A percentile compares a stretch with the other conserved stretches of the same genome.
These are phyloP conservation scores for Sula dactylatra DNA, from an alignment of 2,113 vertebrate species.

Conservation along the genomic window DNA sequence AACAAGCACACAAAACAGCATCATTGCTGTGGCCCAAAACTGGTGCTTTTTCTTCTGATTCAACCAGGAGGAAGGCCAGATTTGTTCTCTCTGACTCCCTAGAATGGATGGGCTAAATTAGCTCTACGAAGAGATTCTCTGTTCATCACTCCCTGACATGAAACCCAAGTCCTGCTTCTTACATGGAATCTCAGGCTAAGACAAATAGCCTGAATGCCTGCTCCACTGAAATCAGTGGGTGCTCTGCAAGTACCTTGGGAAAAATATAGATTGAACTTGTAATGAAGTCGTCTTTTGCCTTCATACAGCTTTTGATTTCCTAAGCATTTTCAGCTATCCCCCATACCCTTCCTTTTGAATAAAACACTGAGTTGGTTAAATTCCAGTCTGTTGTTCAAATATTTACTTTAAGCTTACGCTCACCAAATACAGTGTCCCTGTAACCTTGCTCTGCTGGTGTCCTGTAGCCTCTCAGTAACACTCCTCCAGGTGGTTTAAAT, in stretches of 20 bases:
- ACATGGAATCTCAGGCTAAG: background rate
- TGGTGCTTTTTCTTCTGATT: background rate
- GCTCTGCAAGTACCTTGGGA: background rate
- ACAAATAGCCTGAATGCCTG: background rate
- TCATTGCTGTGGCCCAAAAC: background rate
- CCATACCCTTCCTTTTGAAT: constrained; percentile 6
- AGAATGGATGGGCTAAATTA: background rate
- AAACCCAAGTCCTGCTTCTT: background rate
- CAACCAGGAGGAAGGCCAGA: background rate
- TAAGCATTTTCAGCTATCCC: background rate
- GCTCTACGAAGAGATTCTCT: background rate
- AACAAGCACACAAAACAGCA: background rate
- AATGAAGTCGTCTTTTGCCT: background rate
- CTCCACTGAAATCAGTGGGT: background rate
- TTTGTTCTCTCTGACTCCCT: background rate
- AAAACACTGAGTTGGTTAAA: background rate
- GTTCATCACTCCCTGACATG: background rate
- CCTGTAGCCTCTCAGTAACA: background rate
- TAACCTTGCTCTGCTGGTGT: background rate
- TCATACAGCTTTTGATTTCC: background rate
- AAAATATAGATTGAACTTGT: background rate
- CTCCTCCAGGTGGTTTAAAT: constrained; percentile 23
- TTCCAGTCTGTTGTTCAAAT: constrained; percentile 50
- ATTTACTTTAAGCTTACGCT: constrained; percentile 43
- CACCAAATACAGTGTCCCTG: background rate